Evolutionary conservation across 2,113 vertebrate species (phyloP).

Genomic region (Vimba vimba): DNA sequence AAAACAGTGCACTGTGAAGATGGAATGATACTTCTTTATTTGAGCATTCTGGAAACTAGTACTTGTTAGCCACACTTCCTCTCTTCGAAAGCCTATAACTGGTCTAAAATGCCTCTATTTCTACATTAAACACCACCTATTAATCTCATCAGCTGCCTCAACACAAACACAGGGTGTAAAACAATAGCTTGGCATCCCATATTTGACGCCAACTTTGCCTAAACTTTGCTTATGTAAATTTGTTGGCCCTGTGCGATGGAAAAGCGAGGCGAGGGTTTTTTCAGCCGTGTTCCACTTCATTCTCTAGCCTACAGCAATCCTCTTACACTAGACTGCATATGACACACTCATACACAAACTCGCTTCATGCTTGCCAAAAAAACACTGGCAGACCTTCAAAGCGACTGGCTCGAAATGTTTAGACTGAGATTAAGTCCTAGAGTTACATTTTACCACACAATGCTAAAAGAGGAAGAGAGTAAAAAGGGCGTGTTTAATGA

Average conservation of each 20-base stretch:
- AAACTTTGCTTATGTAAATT: constrained; percentile 20
- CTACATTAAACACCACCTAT: neutral
- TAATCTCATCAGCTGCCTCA: neutral
- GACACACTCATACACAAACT: neutral
- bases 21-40: constrained; percentile 1
- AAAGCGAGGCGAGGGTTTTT: neutral
- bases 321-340: neutral
- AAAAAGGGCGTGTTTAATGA: neutral
- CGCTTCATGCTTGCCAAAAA: neutral
- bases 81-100: neutral
- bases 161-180: neutral
- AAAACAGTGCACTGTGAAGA: constrained; percentile 8
- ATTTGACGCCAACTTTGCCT: neutral
- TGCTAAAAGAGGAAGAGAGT: neutral
- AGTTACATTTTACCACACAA: neutral
- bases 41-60: neutral
- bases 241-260: neutral
- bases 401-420: neutral
- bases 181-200: neutral
- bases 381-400: neutral
- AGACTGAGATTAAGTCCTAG: neutral
- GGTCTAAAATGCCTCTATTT: neutral
- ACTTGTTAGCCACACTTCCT: neutral
- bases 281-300: neutral
- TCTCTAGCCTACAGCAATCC: neutral